These are phyloP conservation scores for Conus betulinus DNA, from an alignment of 1,140 invertebrate species.

Conservation along the genomic window DNA sequence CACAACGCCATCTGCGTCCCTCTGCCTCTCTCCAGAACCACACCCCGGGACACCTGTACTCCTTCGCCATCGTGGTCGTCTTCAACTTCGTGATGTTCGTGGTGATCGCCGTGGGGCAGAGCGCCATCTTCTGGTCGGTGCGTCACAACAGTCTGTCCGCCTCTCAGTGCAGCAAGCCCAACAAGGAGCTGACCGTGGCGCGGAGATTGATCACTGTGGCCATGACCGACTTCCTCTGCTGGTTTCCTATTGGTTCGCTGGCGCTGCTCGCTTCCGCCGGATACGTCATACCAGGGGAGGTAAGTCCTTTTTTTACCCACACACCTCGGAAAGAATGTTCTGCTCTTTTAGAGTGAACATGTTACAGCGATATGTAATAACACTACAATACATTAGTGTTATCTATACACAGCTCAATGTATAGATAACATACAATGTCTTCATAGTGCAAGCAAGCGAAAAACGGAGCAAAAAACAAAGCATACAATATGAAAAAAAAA, in stretches of 20 bases:
- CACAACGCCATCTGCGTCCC: constrained; percentile 19
- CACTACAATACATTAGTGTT: too few relatives aligned
- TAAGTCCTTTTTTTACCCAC: neutral
- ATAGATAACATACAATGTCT: too few relatives aligned
- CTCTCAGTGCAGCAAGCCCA: neutral
- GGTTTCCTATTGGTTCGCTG: constrained; percentile 32
- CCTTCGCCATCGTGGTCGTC: constrained; percentile 42
- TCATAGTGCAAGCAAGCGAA: too few relatives aligned
- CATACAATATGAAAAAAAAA: too few relatives aligned
- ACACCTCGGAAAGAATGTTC: too few relatives aligned
- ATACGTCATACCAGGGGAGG: constrained; percentile 43
- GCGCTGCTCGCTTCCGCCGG: constrained; percentile 45
- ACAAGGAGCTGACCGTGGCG: constrained; percentile 43
- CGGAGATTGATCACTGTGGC: constrained; percentile 43
- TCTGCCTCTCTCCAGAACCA: neutral
- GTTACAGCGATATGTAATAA: too few relatives aligned
- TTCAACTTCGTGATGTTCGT: constrained; percentile 50
- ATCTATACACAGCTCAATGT: too few relatives aligned
- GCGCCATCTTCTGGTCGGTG: constrained; percentile 43
- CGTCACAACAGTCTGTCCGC: neutral
- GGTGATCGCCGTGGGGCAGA: constrained; percentile 46
- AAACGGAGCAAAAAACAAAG: too few relatives aligned
- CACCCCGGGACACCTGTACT: neutral
- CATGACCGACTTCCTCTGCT: constrained; percentile 43
- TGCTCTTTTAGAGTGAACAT: too few relatives aligned